Percentiles rank a stretch among this genome's conserved stretches.
Evolutionary conservation across 2,888 invertebrate genomes (phyloP).

Genomic region (Tuta absoluta): DNA sequence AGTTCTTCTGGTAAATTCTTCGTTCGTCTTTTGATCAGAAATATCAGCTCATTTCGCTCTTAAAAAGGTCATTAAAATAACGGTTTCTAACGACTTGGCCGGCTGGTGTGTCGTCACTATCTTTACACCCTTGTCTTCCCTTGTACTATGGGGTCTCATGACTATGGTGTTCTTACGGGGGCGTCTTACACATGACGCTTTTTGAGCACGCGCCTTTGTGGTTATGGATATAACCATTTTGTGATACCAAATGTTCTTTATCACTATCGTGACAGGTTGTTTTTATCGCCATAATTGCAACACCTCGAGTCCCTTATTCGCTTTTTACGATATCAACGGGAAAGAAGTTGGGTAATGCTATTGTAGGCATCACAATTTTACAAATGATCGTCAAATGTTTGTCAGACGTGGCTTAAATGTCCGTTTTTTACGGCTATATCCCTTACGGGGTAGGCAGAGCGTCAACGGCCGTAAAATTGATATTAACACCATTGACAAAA

Average conservation of each 20-base stretch:
- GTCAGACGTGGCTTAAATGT: no score
- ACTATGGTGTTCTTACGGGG: background rate
- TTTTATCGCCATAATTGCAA: no score
- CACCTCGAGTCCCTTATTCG: no score
- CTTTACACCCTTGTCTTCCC: constrained; percentile 6
- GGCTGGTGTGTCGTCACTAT: constrained; percentile 6
- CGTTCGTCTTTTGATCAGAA: background rate
- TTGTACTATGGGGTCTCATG: background rate
- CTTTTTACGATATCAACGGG: no score
- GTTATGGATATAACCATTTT: background rate
- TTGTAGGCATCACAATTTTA: no score
- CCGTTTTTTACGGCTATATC: no score
- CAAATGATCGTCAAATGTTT: no score
- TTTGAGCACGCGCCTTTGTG: constrained; percentile 2
- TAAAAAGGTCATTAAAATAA: constrained; percentile 7
- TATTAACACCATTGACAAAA: no score
- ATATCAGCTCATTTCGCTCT: background rate
- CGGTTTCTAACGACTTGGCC: constrained; percentile 11
- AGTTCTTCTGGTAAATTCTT: background rate
- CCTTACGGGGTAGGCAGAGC: no score
- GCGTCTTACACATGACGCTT: background rate
- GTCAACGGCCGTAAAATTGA: no score
- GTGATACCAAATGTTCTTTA: constrained; percentile 1
- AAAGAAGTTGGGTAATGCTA: no score
- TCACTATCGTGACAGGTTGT: no score